Conservation (phyloP, 2,888 invertebrate species). For the Harpagoxenus sublaevis region DNA sequence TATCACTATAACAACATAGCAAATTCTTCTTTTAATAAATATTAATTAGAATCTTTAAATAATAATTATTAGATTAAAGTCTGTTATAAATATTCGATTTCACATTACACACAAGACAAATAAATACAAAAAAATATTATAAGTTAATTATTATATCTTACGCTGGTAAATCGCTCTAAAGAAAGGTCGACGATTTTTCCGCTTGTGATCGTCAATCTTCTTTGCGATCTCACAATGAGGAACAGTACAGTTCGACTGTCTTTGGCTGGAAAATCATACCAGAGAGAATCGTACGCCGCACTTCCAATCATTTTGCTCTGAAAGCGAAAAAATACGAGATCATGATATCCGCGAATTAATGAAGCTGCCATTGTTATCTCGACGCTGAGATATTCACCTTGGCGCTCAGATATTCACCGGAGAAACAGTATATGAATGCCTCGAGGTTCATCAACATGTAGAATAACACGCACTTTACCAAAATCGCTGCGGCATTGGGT, state of each 20-base stretch:
- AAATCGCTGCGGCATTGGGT: conserved; percentile 25
- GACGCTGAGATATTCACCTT: conserved; percentile 59
- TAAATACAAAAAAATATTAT: background rate
- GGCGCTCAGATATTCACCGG: conserved; percentile 71
- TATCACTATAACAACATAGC: background rate
- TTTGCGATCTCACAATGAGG: conserved; percentile 62
- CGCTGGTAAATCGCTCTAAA: conserved; percentile 59
- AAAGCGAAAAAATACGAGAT: background rate
- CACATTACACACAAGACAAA: background rate
- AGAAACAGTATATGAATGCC: conserved; percentile 67
- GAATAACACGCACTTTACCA: conserved; percentile 63
- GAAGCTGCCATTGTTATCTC: background rate
- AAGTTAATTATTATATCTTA: conserved; percentile 47
- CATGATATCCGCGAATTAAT: background rate
- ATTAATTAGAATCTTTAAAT: background rate
- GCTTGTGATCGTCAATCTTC: conserved; percentile 59
- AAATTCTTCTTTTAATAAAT: background rate
- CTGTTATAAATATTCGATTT: background rate
- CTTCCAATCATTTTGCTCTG: conserved; percentile 62
- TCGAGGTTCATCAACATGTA: conserved; percentile 61
- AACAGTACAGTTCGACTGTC: conserved; percentile 56
- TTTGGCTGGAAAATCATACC: conserved; percentile 65
- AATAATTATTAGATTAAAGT: background rate
- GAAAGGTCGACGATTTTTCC: conserved; percentile 68
- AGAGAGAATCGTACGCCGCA: conserved; percentile 62